Percentiles rank a stretch among this genome's conserved stretches.
These are phyloP conservation scores for Pygoscelis antarcticus DNA, from an alignment of 2,113 vertebrate species.

Conservation along the genomic window DNA sequence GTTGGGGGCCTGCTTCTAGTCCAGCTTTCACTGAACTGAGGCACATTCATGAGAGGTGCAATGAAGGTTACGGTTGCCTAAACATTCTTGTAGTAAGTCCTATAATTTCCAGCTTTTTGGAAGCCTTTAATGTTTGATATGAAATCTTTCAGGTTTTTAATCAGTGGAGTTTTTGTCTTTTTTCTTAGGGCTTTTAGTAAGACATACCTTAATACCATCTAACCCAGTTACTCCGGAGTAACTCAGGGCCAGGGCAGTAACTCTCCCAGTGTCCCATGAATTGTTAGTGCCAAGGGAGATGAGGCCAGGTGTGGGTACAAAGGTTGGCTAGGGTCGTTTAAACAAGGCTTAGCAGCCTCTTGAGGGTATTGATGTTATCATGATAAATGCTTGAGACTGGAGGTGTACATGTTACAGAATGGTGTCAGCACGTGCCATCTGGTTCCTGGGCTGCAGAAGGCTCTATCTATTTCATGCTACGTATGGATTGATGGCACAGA, in stretches of 20 bases:
- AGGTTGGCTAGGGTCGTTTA: background rate
- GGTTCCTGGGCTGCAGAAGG: background rate
- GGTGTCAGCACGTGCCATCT: rapidly evolving
- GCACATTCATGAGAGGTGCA: background rate
- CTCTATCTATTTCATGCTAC: background rate
- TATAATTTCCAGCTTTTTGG: background rate
- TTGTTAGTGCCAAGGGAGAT: background rate
- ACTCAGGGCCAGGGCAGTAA: background rate
- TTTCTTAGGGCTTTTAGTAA: background rate
- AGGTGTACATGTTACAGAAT: background rate
- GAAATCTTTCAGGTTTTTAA: background rate
- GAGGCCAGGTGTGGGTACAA: background rate
- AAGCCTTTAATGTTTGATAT: background rate
- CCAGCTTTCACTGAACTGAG: background rate
- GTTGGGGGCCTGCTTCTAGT: background rate
- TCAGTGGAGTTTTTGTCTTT: background rate
- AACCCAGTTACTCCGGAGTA: background rate
- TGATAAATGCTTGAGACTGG: background rate
- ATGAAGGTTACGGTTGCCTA: background rate
- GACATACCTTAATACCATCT: background rate
- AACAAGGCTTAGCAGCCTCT: background rate
- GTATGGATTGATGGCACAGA: background rate
- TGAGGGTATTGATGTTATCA: background rate
- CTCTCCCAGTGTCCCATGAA: background rate
- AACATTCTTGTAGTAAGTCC: background rate